phyloP scores from a whole-genome alignment of 2,888 invertebrate genomes.

The Lamellibrachia satsuma region DNA sequence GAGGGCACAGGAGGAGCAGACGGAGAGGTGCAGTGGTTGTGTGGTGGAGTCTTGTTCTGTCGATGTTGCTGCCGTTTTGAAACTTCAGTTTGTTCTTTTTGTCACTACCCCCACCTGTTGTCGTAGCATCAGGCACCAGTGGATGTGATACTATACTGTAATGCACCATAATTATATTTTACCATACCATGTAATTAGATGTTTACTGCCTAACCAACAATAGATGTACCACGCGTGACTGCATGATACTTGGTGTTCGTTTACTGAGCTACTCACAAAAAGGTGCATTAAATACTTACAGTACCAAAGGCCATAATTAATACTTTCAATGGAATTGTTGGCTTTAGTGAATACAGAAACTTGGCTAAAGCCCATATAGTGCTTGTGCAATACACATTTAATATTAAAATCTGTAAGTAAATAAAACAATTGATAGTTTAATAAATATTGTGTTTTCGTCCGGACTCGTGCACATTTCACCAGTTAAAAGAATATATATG shows the following conservation, averaged over 20 bases:
- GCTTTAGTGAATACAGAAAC: background rate
- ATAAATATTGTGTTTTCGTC: background rate
- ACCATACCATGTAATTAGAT: background rate
- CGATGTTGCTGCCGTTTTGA: no score
- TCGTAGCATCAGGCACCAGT: no score
- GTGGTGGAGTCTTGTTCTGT: no score
- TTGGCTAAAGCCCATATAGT: background rate
- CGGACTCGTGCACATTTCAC: background rate
- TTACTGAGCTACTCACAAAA: background rate
- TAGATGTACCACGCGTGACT: background rate
- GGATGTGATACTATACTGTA: background rate
- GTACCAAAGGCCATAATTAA: background rate
- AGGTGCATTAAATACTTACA: background rate
- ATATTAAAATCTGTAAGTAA: background rate
- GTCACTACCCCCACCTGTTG: no score
- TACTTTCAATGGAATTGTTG: background rate
- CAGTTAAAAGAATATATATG: background rate
- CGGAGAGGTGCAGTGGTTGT: no score
- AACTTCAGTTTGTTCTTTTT: no score
- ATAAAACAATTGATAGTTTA: background rate
- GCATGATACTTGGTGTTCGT: background rate
- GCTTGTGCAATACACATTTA: background rate
- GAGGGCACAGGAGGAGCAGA: no score
- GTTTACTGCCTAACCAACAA: background rate
- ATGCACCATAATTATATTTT: background rate